These are phyloP conservation scores for Dryocosmus kuriphilus DNA, from an alignment of 2,888 invertebrate genomes.

Conservation along the genomic window DNA sequence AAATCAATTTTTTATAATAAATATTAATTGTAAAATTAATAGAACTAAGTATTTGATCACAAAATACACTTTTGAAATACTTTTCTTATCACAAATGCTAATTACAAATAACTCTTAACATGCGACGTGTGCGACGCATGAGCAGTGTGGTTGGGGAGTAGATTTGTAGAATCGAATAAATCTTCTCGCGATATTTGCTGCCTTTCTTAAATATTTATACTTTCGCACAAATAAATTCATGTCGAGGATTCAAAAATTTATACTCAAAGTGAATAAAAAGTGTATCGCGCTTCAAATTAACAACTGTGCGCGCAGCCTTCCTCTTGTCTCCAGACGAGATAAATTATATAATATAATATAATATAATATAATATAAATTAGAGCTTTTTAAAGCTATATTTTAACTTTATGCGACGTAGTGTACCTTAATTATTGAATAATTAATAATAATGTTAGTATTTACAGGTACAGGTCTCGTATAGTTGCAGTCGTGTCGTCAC, in stretches of 20 bases:
- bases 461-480: slow-evolving; percentile 78
- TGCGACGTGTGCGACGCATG: too few relatives aligned
- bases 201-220: slow-evolving; percentile 17
- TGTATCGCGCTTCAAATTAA: slow-evolving; percentile 45
- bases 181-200: slow-evolving; percentile 3
- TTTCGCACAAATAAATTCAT: slow-evolving; percentile 33
- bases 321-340: slow-evolving; percentile 56
- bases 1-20: too few relatives aligned
- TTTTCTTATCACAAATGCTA: too few relatives aligned
- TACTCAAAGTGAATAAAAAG: slow-evolving; percentile 53
- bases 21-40: too few relatives aligned
- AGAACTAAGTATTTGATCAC: too few relatives aligned
- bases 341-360: slow-evolving; percentile 25
- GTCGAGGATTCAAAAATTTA: too few relatives aligned
- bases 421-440: slow-evolving; percentile 50
- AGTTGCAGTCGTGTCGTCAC: slow-evolving; percentile 78
- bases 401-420: slow-evolving; percentile 60
- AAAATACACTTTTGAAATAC: too few relatives aligned
- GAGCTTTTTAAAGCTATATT: slow-evolving; percentile 66
- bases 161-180: slow-evolving; percentile 24
- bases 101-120: too few relatives aligned
- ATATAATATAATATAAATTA: slow-evolving; percentile 66
- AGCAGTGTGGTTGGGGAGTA: too few relatives aligned
- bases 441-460: slow-evolving; percentile 73
- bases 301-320: slow-evolving; percentile 68